phyloP scores from a whole-genome alignment of 2,888 invertebrate species.

The Chrysina gloriosa region DNA sequence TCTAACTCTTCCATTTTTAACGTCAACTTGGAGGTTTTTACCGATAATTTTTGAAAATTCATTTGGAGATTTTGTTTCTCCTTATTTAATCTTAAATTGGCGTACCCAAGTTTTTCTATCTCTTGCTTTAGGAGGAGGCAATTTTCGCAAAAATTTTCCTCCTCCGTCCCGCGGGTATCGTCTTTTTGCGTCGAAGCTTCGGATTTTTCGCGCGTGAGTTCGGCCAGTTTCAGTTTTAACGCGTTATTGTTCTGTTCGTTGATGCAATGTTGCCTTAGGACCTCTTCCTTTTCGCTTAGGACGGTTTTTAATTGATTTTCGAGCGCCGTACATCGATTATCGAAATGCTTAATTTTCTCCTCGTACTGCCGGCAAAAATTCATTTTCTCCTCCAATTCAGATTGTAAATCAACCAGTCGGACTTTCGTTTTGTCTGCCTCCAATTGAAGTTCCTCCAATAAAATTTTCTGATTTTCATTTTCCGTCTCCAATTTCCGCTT shows the following conservation, averaged over 20 bases:
- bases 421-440: not conserved
- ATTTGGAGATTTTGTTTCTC: conserved; percentile 32
- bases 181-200: not conserved
- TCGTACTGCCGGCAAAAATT: not conserved
- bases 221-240: conserved; percentile 21
- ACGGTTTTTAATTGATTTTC: not conserved
- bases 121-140: conserved; percentile 28
- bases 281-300: not conserved
- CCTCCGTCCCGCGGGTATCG: not conserved
- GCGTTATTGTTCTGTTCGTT: conserved; percentile 27
- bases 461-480: not conserved
- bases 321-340: not conserved
- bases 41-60: conserved; percentile 35
- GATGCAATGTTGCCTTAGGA: conserved; percentile 3
- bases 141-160: conserved; percentile 19
- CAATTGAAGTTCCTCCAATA: not conserved
- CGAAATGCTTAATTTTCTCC: conserved; percentile 7
- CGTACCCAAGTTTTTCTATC: conserved; percentile 38
- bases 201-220: conserved; percentile 23
- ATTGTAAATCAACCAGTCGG: not conserved
- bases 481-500: conserved; percentile 29
- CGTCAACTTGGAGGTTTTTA: conserved; percentile 38
- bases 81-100: conserved; percentile 35
- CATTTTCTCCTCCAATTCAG: not conserved
- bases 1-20: conserved; percentile 39